Conservation (phyloP, 2,888 invertebrate species). For the Caenorhabditis afra region DNA sequence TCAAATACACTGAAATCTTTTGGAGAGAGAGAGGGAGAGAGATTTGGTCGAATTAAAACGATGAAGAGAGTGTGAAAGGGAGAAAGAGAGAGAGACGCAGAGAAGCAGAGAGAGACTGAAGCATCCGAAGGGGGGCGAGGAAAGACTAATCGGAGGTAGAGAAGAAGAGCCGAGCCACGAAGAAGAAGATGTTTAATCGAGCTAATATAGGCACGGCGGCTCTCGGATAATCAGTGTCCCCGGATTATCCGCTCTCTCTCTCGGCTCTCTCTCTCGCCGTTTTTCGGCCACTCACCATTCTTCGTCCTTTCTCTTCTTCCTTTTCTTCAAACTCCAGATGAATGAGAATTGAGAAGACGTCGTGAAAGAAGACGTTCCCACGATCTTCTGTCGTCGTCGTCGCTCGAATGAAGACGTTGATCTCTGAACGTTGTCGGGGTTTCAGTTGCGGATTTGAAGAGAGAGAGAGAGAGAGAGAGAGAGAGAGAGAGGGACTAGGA, state of each 20-base stretch:
- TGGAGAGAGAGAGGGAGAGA: too few relatives aligned
- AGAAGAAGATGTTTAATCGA: slow-evolving; percentile 32
- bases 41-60: slow-evolving; percentile 39
- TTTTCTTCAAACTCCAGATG: too few relatives aligned
- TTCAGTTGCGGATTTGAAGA: slow-evolving; percentile 9
- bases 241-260: not conserved
- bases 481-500: not conserved
- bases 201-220: slow-evolving; percentile 29
- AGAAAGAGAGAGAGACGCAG: not conserved
- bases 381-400: not conserved
- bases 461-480: not conserved
- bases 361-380: not conserved
- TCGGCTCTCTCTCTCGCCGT: not conserved
- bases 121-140: not conserved
- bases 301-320: not conserved
- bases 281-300: not conserved
- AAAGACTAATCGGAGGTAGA: slow-evolving; percentile 28
- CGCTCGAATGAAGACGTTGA: not conserved
- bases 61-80: slow-evolving; percentile 12
- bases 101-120: not conserved
- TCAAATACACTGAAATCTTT: too few relatives aligned
- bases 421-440: slow-evolving; percentile 32
- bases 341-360: not conserved
- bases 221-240: slow-evolving; percentile 17
- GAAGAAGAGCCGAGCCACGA: slow-evolving; percentile 9